A percentile compares a stretch with the other conserved stretches of the same genome.
Evolutionary conservation across 2,888 invertebrate species (phyloP).

Genomic region (Frankliniella fusca): DNA sequence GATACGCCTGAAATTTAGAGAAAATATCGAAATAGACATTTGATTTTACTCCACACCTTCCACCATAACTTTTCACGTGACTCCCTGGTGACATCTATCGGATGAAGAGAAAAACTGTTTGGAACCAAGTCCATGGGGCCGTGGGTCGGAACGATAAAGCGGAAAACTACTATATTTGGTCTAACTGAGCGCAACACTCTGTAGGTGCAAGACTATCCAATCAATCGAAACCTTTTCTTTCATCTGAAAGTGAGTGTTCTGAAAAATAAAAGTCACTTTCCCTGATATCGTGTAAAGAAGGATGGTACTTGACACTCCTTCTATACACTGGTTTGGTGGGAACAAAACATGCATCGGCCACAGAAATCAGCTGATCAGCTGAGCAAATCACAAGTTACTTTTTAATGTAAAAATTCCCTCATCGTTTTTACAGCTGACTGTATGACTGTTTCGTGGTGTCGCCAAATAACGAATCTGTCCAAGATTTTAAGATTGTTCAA

Average conservation of each 20-base stretch:
- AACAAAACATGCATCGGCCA: not conserved
- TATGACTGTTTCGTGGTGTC: no score
- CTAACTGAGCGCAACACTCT: not conserved
- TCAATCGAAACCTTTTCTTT: not conserved
- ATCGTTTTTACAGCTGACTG: no score
- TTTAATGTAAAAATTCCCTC: no score
- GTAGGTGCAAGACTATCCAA: not conserved
- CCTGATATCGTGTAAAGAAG: not conserved
- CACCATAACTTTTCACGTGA: constrained; percentile 41
- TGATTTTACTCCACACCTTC: constrained; percentile 35
- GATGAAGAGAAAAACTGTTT: not conserved
- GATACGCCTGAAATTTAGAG: not conserved
- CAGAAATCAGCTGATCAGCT: constrained; percentile 8
- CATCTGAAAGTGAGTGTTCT: no score
- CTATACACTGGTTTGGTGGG: not conserved
- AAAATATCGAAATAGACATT: not conserved
- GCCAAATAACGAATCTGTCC: no score
- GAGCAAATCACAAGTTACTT: not conserved
- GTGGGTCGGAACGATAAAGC: not conserved
- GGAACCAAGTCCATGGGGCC: not conserved
- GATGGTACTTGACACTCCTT: not conserved
- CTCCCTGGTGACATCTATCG: constrained; percentile 39
- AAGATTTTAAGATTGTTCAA: no score
- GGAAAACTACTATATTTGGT: no score
- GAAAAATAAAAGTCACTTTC: not conserved